Percentiles rank a stretch among this genome's conserved stretches.
Conservation (phyloP, 2,888 invertebrate genomes). For the Idaea biselata region DNA sequence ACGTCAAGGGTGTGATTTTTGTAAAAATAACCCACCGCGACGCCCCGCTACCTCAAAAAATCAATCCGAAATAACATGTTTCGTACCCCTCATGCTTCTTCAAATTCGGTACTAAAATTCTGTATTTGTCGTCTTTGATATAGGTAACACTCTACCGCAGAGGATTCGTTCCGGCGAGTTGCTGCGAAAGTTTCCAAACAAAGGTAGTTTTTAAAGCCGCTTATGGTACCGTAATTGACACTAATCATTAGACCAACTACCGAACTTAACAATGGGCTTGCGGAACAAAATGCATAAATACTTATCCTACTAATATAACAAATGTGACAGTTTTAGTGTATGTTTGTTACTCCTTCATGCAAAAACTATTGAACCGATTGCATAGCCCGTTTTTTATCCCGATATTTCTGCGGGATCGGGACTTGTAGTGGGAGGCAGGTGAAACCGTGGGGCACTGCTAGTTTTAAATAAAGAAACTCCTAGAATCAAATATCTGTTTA, state of each 20-base stretch:
- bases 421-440: no score
- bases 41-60: neutral
- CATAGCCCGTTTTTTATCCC: no score
- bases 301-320: neutral
- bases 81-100: neutral
- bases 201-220: neutral
- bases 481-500: no score
- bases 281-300: no score
- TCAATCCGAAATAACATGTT: neutral
- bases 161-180: neutral
- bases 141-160: neutral
- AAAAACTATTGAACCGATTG: no score
- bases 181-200: neutral
- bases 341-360: no score
- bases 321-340: no score
- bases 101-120: neutral
- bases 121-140: neutral
- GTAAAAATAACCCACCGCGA: neutral
- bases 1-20: neutral
- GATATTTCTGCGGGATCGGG: no score
- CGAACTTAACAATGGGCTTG: no score
- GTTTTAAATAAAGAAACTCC: no score
- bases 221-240: neutral
- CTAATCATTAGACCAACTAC: no score
- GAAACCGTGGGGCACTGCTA: no score